Percentiles rank a stretch among this genome's conserved stretches.
phyloP scores from a whole-genome alignment of 2,888 invertebrate species.

The Harpalus rubripes region DNA sequence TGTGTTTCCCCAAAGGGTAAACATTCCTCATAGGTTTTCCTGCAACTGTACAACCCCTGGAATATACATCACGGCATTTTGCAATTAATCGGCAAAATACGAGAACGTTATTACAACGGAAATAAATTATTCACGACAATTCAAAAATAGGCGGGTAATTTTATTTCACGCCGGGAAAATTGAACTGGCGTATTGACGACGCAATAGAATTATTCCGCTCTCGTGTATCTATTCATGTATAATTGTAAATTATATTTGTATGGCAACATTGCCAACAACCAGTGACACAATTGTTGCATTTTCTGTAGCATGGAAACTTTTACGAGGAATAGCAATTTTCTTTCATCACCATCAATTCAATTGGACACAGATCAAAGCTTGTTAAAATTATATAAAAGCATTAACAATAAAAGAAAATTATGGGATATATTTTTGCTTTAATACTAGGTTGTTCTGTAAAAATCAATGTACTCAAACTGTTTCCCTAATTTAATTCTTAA shows the following conservation, averaged over 20 bases:
- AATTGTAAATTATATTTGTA: constrained; percentile 55
- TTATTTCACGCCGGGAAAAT: constrained; percentile 65
- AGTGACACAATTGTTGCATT: no score
- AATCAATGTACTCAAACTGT: no score
- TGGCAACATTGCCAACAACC: not conserved
- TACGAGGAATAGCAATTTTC: no score
- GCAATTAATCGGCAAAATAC: constrained; percentile 64
- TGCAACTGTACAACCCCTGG: not conserved
- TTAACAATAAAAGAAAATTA: no score
- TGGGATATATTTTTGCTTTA: no score
- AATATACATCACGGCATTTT: constrained; percentile 55
- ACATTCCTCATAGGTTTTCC: not conserved
- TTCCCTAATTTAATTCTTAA: no score
- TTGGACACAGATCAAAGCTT: no score
- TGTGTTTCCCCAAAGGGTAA: not conserved
- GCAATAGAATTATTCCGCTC: constrained; percentile 30
- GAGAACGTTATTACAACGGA: constrained; percentile 59
- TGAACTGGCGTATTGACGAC: constrained; percentile 52
- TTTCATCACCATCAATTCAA: no score
- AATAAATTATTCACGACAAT: constrained; percentile 65
- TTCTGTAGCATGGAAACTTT: no score
- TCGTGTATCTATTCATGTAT: constrained; percentile 45
- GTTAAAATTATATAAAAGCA: no score
- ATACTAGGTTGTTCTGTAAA: no score
- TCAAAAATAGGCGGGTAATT: constrained; percentile 65